A percentile compares a stretch with the other conserved stretches of the same genome.
Evolutionary conservation across 1,140 invertebrate genomes (phyloP).

Genomic region (Bombus fervidus): DNA sequence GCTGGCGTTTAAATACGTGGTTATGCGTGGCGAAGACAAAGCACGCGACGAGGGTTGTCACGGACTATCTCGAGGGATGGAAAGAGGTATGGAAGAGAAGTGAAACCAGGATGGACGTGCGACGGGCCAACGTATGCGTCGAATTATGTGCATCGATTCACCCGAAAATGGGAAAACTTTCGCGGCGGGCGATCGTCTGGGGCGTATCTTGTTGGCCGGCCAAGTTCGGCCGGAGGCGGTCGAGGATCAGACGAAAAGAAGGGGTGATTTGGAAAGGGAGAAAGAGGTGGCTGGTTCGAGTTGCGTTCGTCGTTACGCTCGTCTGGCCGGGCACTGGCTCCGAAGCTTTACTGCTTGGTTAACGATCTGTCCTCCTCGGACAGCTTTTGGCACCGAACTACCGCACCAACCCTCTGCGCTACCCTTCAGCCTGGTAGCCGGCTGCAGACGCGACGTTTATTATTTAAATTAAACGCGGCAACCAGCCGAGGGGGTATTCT

Average conservation of each 20-base stretch:
- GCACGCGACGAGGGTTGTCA: slow-evolving; percentile 1
- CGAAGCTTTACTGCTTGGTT: slow-evolving; percentile 47
- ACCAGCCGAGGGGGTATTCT: slow-evolving; percentile 1
- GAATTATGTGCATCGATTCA: slow-evolving; percentile 80
- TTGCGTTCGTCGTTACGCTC: slow-evolving; percentile 44
- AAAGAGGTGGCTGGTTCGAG: slow-evolving; percentile 24
- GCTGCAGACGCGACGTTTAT: slow-evolving; percentile 35
- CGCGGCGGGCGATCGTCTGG: slow-evolving; percentile 52
- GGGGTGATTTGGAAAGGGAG: slow-evolving; percentile 6
- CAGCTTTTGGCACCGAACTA: slow-evolving; percentile 46
- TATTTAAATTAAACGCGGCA: slow-evolving; percentile 49
- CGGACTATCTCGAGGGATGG: background rate
- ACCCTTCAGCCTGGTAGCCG: background rate
- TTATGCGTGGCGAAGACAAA: slow-evolving; percentile 44
- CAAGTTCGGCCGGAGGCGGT: slow-evolving; percentile 50
- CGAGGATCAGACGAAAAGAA: background rate
- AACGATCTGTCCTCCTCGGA: slow-evolving; percentile 46
- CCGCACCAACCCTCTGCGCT: background rate
- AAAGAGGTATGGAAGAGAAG: background rate
- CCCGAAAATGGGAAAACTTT: slow-evolving; percentile 78
- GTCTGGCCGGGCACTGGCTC: slow-evolving; percentile 34
- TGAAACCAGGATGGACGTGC: slow-evolving; percentile 5
- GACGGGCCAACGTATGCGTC: slow-evolving; percentile 66
- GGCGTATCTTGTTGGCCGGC: slow-evolving; percentile 57
- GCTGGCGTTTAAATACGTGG: slow-evolving; percentile 33